These are phyloP conservation scores for Dryobota labecula DNA, from an alignment of 2,888 invertebrate species.

Conservation along the genomic window DNA sequence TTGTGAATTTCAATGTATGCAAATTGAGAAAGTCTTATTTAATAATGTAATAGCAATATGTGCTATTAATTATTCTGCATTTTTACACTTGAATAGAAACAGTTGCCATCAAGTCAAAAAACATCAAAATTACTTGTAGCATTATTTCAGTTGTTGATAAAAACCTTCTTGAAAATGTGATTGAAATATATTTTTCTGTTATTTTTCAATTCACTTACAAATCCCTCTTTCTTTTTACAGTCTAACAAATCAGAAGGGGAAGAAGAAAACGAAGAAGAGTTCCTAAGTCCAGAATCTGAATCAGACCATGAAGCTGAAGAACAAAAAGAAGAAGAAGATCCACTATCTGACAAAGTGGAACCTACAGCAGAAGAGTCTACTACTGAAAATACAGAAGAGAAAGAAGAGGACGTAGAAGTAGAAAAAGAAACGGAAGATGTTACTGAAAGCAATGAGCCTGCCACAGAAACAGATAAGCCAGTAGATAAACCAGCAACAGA, in stretches of 20 bases:
- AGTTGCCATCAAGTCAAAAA: background rate
- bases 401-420: constrained; percentile 35
- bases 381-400: constrained; percentile 41
- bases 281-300: constrained; percentile 87
- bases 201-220: background rate
- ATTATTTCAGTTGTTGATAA: background rate
- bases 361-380: constrained; percentile 38
- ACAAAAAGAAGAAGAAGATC: constrained; percentile 68
- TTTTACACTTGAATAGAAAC: background rate
- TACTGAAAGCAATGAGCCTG: constrained; percentile 28
- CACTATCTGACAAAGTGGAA: constrained; percentile 38
- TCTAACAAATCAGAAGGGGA: constrained; percentile 77
- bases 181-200: background rate
- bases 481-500: constrained; percentile 28
- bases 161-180: background rate
- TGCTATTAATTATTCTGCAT: background rate
- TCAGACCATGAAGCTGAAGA: constrained; percentile 81
- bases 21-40: constrained; percentile 11
- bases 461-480: constrained; percentile 12
- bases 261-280: constrained; percentile 88
- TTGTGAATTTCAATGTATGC: background rate
- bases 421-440: constrained; percentile 32
- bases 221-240: constrained; percentile 55
- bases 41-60: background rate
- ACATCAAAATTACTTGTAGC: background rate